Evolutionary conservation across 2,888 invertebrate genomes (phyloP), one percentile per base, ranked within the genome.

Genomic region (Labia minor): DNA sequence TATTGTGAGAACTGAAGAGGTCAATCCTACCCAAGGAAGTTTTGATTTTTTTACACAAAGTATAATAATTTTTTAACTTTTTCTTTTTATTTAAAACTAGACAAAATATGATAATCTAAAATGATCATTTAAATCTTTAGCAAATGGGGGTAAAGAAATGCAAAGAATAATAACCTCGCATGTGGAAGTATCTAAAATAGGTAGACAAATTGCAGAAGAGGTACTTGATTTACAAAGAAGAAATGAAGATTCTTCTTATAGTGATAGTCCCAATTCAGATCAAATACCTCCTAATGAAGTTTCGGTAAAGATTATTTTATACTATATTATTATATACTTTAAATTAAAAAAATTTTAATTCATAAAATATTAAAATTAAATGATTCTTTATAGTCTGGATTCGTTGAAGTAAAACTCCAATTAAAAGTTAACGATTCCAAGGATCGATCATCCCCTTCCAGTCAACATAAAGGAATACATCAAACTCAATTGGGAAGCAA

Each of bases 171-270:
- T 89, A 72, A 87, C 86, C 72, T 87, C 86, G 68, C 88, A 89
- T 72, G 84, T 90, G 67, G 90, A 91, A 77, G 89, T 89, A 62
- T 89, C 89, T 75, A 89, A 90, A 80, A 91, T 92, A 71, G 92
- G 92, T 8, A 82, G 88, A 67, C 87, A 90, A 76, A 90, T 92
- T 73, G 92, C 90, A 0, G 90, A 90, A 71, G 88, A 90, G 76
- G 88, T 86, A 64, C 75, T 88, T 72, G 84, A 86, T 73, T 77
- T 78, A 63, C 84, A 85, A 72, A 78, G 81, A 72, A 77, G 81
- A 69, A 77, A 78, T 37, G 81, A 79, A 65, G 82, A 82, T 67
- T 80, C 81, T 1, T 80, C 82, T 33, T 76, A 79, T 19, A 79
- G 76, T n/a, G 78, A 77, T 69, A 81, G 80, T 74, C 79, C 81